Evolutionary conservation across 2,797 vertebrate species (phyloP), one percentile per base, ranked within the genome.

Genomic region (Anas bahamensis): DNA sequence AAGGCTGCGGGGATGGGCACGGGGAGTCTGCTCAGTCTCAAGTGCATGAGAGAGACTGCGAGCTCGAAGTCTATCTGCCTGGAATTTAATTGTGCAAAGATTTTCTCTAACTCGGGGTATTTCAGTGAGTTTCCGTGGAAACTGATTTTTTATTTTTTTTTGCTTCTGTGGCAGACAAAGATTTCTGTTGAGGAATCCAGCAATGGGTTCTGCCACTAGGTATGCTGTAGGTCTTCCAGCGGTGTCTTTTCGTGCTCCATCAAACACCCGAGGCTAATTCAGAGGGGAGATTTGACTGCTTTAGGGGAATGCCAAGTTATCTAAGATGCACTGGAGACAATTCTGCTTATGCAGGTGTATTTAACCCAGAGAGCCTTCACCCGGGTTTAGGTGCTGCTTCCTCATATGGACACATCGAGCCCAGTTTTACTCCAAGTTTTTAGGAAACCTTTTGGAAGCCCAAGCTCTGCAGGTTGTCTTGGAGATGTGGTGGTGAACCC

Each of bases 401-500:
- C 72, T 37, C 7, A 0, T 6, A 6, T 26, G 53, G 60, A 48
- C 24, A 6, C 65, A 39, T 5, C n/a, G 21, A 14, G 26, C 33
- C 66, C 19, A 12, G 37, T 41, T 65, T 53, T 72, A 31, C 29
- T 33, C 29, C 8, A 44, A 28, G 8, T 46, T 17, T 17, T 42
- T 42, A 42, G 57, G n/a, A 33, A 16, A 55, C 23, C 35, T 18
- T 64, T 29, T 8, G 44, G 46, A 39, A 60, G 44, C 10, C 10
- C 17, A 9, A 50, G 31, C 5, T 33, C 4, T 23, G 42, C 23
- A 69, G n/a, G 29, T 52, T 18, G n/a, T 55, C 3, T 12, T 22
- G 7, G 33, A 41, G 33, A 18, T 22, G 5, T 1, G 6, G 8
- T 35, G 15, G 11, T 0, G 11, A 56, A 11, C n/a, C 14, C 26